A percentile compares a stretch with the other conserved stretches of the same genome.
Evolutionary conservation across 2,113 vertebrate genomes (phyloP).

Genomic region (Tretioscincus oriximinensis): DNA sequence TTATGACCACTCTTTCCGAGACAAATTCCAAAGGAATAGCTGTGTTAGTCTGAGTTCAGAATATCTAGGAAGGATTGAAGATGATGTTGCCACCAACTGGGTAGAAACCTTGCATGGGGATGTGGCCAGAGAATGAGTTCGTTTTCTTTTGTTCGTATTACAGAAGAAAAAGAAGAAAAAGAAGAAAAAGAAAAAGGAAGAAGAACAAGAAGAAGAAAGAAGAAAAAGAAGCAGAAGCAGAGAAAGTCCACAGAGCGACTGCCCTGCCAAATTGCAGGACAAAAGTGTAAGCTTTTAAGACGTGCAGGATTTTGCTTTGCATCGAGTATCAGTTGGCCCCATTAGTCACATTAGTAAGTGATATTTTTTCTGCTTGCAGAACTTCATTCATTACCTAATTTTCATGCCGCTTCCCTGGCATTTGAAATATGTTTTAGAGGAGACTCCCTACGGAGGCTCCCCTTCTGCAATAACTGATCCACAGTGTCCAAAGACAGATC

Average conservation of each 20-base stretch:
- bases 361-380: slow-evolving; percentile 79
- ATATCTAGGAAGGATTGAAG: too few species aligned
- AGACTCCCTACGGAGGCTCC: slow-evolving; percentile 72
- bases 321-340: slow-evolving; percentile 44
- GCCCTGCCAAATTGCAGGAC: slow-evolving; percentile 21
- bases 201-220: background rate
- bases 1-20: too few species aligned
- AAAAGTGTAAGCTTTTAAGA: slow-evolving; percentile 40
- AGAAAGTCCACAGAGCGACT: slow-evolving; percentile 28
- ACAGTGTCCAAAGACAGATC: slow-evolving; percentile 73
- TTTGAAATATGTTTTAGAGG: slow-evolving; percentile 80
- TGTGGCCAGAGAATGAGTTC: too few species aligned
- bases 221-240: slow-evolving; percentile 15
- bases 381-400: slow-evolving; percentile 84
- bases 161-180: background rate
- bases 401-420: slow-evolving; percentile 73
- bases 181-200: background rate
- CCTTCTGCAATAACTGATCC: slow-evolving; percentile 73
- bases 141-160: too few species aligned
- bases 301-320: slow-evolving; percentile 55
- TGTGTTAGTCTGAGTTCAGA: too few species aligned
- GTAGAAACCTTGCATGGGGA: too few species aligned
- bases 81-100: too few species aligned
- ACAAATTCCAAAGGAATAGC: too few species aligned
- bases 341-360: slow-evolving; percentile 64